Percentiles rank a stretch among this genome's conserved stretches.
phyloP scores from a whole-genome alignment of 2,113 vertebrate genomes.

The Gymnarchus niloticus region DNA sequence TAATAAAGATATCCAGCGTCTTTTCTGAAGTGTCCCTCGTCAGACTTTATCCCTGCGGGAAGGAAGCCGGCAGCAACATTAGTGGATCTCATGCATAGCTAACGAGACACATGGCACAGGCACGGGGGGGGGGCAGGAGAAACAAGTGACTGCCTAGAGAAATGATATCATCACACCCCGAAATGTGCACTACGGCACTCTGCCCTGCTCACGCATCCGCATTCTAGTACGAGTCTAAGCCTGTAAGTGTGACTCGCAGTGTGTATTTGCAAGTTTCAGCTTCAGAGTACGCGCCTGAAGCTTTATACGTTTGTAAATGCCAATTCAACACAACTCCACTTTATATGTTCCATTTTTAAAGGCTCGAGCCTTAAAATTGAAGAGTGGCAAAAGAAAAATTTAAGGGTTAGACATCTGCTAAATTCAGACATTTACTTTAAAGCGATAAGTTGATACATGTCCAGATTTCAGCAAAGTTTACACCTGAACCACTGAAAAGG shows the following conservation, averaged over 20 bases:
- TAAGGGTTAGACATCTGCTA: background rate
- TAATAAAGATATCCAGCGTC: constrained; percentile 30
- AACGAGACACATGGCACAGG: background rate
- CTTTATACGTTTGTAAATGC: background rate
- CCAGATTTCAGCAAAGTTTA: too few species aligned
- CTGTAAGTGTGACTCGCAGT: background rate
- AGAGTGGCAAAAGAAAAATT: background rate
- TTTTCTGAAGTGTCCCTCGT: constrained; percentile 24
- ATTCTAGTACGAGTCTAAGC: background rate
- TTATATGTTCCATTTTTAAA: background rate
- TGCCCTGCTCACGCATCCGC: background rate
- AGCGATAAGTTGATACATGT: too few species aligned
- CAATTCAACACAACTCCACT: background rate
- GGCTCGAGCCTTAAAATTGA: background rate
- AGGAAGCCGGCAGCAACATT: background rate
- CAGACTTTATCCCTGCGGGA: background rate
- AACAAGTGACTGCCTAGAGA: constrained; percentile 17
- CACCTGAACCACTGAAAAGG: background rate
- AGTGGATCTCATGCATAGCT: constrained; percentile 21
- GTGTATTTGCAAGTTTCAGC: background rate
- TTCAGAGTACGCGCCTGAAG: background rate
- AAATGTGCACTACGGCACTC: background rate
- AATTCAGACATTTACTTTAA: background rate
- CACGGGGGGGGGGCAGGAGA: background rate
- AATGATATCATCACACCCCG: constrained; percentile 15